Base-by-base conservation (phyloP, 2,113 vertebrate species). In the Leptobrachium leishanense region DNA sequence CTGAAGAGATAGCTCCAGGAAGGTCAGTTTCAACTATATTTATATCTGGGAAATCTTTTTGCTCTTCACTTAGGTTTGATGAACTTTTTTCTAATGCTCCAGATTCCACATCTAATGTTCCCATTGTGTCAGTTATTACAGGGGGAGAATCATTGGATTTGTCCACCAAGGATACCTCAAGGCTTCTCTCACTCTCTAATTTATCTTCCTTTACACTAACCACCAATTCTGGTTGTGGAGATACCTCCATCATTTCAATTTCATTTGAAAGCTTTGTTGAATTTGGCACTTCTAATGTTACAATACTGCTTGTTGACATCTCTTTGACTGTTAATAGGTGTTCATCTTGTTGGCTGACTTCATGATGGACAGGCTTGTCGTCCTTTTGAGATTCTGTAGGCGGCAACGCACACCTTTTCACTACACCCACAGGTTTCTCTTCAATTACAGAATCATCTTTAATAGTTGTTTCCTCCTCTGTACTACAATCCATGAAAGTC, bases 201-300 rank as follows among this genome's bases (percentile, higher is more conserved):
- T 76, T 0, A 53, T 79, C 46, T 68, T 77, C 44, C 31, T 69
- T 64, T 75, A 6, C 54, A 71, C 68, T 2, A 76, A 31, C n/a
- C 15, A 70, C 5, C 3, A 43, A 20, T 44, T 84, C 75, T 77
- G 76, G 57, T 31, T 12, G 84, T 43, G 84, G 76, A 50, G 9
- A 81, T 78, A 42, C 74, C 31, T 84, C 62, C 12, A 0, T 44
- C 8, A 42, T 54, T 67, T 78, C 73, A 44, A 12, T 50, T 39
- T 81, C 75, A 74, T 0, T 53, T 12, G 64, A 20, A 10, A 40
- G 54, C 13, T 2, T 59, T 6, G 12, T 20, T 81, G 11, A 50
- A 59, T 5, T 2, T 54, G 62, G 62, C 20, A 2, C 6, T 43
- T 10, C 3, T 57, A 39, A 31, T 43, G 6, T 53, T 46, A 2